Evolutionary conservation across 2,113 vertebrate species (phyloP), one percentile per base, ranked within the genome.

Genomic region (Sciurus niger): DNA sequence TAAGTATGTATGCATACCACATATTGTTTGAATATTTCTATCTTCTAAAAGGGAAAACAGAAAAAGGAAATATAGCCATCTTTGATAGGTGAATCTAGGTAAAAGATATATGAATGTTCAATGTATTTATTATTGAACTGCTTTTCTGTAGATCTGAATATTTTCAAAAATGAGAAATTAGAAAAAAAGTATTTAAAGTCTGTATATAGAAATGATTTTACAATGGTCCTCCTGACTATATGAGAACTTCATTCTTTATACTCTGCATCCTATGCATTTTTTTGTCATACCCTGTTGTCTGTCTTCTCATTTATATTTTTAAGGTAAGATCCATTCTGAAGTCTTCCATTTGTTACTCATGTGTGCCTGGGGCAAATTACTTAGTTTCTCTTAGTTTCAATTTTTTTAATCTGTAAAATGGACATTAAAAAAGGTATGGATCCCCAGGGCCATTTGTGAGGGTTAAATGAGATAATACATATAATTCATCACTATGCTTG

Each of bases 181-280:
- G 22, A 37, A 55, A 58, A 60, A 58, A 77, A 72, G 13, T 4
- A 84, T 76, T 96, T 80, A 60, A 77, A 77, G 60, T 91, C 53
- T 91, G 37, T 53, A 10, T 93, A 48, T 93, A 76, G 60, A 93
- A 84, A 78, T 48, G 73, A 34, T 93, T 85, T 93, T 34, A 82
- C 11, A 51, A 14, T 68, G 30, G 51, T 4, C 6, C 1, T 92
- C 16, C 17, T 67, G 46, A 37, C 24, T 40, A 4, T 83, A 11
- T 58, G 63, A 95, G n/a, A 55, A 7, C 4, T 4, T 17, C 53
- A 74, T 80, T 37, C 20, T n/a, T 51, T 58, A 43, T 51, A 24
- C 3, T 51, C 48, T 53, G 11, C 6, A 60, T 17, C 67, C 51
- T 63, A 55, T 63, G 40, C 17, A 83, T 74, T 68, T 77, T 30